Base-by-base conservation (phyloP, 2,888 invertebrate genomes). In the Galeopsomyia nigrocyanea region DNA sequence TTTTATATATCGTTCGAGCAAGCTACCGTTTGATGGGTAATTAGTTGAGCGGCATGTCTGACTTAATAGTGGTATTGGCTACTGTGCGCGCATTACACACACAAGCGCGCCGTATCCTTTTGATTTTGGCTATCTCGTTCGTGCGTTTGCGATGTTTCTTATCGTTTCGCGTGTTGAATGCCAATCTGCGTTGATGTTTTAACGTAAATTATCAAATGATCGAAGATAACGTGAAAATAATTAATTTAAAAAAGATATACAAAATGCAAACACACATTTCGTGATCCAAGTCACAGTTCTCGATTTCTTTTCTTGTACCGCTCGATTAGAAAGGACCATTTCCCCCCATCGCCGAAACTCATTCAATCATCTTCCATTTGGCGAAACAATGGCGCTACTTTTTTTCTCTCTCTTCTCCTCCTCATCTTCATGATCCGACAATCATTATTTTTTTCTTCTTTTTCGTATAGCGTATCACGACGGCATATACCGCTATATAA, bases 361-460 rank as follows among this genome's bases (percentile, higher is more conserved):
- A 70, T 67, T 74, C 67, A 74, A 74, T 74, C 69, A 74, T 74
- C 61, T 63, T 70, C 63, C 50, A 58, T 74, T 70, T 63, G 21
- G 50, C 21, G 39, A 70, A 67, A 74, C 73, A 74, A 74, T 70
- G 63, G 58, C 39, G 17, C 50, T 16, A 22, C 58, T 49, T 55
- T 21, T 63, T 10, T 47, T 22, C 21, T 46, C 26, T 65, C 39
- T 19, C 22, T 10, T 53, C 39, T 55, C 26, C 22, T 10, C 46
- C 39, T 55, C 26, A 5, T 62, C 39, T n/a, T 55, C 31, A 7
- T 50, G 39, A 50, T 39, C 31, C 51, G 39, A 14, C 10, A 26
- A 26, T 26, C 26, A n/a, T n/a, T n/a, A n/a, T n/a, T n/a, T n/a
- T n/a, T 58, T 60, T 61, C 55, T 61, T 68, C 67, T 61, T 49